Base-by-base conservation (phyloP, 2,888 invertebrate species). In the Nebria brevicollis region DNA sequence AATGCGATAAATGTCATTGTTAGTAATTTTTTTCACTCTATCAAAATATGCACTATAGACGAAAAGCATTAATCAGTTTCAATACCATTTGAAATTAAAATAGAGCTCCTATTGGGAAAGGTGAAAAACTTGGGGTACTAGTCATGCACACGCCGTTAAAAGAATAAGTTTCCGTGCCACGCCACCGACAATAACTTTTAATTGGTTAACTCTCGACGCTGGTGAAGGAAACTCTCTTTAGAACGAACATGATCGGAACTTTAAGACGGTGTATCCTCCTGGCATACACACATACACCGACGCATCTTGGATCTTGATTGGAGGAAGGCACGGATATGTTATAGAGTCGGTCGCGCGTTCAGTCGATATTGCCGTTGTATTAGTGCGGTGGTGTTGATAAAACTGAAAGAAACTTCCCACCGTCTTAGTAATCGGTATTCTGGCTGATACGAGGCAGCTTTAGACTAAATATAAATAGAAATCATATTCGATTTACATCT, bases 121-220 rank as follows among this genome's bases (percentile, higher is more conserved):
- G 42, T 43, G 68, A 15, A 70, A 54, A 54, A 2, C 54, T 54
- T 13, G 8, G 8, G 54, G 13, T 54, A 54, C 11, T 54, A 54
- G 54, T 54, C 54, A 54, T 54, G 54, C 54, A 54, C 54, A 11
- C 8, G 54, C 54, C 54, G 54, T 54, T 54, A 54, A 54, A 68
- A 77, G 70, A 77, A 77, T 77, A 77, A 77, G 43, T 77, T 75
- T 10, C 68, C 68, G 68, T 13, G 5, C 68, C 68, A 8, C 10
- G 68, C 20, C 20, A n/a, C 25, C 68, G 42, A 77, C 70, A 70
- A 77, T 77, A 70, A 70, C 70, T 77, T 77, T 77, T 77, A 77
- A 77, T 77, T 77, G 77, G 70, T 68, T 77, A 70, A 70, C 68
- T 77, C 54, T 70, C 70, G 54, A 25, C 66, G 65, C 20, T 25